phyloP scores from a whole-genome alignment of 2,797 vertebrate species.

The Malacoctenus gilli region DNA sequence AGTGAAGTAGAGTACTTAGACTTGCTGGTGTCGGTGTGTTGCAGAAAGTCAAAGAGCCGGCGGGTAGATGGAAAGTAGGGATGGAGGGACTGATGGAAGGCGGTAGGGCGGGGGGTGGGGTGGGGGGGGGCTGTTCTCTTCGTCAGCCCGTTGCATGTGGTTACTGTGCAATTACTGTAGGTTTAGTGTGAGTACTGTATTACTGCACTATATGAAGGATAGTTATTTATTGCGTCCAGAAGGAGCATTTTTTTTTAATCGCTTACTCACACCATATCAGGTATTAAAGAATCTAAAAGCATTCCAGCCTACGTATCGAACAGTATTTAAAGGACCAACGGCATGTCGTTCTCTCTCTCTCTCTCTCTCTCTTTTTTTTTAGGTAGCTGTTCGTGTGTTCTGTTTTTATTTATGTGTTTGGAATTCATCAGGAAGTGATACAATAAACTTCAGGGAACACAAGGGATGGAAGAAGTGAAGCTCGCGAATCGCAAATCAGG shows the following conservation, averaged over 20 bases:
- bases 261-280: constrained; percentile 76
- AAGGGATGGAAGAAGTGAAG: constrained; percentile 46
- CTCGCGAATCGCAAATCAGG: constrained; percentile 57
- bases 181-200: constrained; percentile 82
- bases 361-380: no score
- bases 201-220: constrained; percentile 82
- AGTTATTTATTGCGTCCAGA: constrained; percentile 80
- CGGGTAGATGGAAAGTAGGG: constrained; percentile 60
- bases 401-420: constrained; percentile 70
- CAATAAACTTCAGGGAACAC: constrained; percentile 69
- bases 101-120: constrained; percentile 15
- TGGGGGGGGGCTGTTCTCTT: constrained; percentile 26
- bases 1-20: constrained; percentile 43
- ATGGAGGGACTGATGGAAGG: constrained; percentile 40
- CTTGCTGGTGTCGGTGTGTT: constrained; percentile 27
- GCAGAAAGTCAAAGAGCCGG: constrained; percentile 59
- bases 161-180: constrained; percentile 87
- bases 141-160: constrained; percentile 72
- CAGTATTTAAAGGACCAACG: constrained; percentile 83
- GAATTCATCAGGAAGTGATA: constrained; percentile 54
- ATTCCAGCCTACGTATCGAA: constrained; percentile 79
- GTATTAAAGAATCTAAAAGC: constrained; percentile 81
- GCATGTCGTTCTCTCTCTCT: constrained; percentile 55
- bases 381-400: constrained; percentile 64
- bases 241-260: constrained; percentile 74